Evolutionary conservation across 2,888 invertebrate species (phyloP).

Genomic region (Subacronicta megacephala): DNA sequence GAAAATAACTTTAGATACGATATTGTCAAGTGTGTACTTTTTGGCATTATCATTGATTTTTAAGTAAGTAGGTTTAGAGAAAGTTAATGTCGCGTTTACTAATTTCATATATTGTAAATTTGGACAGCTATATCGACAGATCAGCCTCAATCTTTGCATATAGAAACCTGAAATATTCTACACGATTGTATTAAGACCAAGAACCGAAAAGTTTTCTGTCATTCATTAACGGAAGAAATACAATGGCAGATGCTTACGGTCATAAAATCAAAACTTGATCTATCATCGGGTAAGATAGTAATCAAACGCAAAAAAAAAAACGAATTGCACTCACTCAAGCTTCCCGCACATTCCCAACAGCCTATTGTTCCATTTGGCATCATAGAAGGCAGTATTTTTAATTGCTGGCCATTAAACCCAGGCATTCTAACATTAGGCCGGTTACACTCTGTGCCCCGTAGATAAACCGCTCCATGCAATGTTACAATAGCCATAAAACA

Average conservation of each 20-base stretch:
- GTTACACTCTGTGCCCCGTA: slow-evolving; percentile 13
- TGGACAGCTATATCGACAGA: too few relatives aligned
- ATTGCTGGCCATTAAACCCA: slow-evolving; percentile 26
- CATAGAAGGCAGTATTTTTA: slow-evolving; percentile 28
- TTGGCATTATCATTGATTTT: too few relatives aligned
- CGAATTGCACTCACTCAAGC: too few relatives aligned
- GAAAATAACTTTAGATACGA: too few relatives aligned
- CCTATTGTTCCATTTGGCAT: slow-evolving; percentile 26
- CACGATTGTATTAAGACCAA: neutral
- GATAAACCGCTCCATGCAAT: neutral
- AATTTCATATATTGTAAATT: too few relatives aligned
- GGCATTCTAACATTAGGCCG: slow-evolving; percentile 5
- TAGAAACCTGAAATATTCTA: too few relatives aligned
- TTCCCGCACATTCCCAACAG: slow-evolving; percentile 13
- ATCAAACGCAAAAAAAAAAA: too few relatives aligned
- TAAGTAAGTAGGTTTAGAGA: too few relatives aligned
- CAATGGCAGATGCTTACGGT: neutral
- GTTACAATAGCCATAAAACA: neutral
- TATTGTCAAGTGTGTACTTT: too few relatives aligned
- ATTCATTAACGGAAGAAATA: neutral
- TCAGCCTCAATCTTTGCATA: too few relatives aligned
- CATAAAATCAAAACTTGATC: neutral
- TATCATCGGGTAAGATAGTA: too few relatives aligned
- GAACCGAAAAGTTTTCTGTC: neutral
- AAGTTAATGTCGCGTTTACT: too few relatives aligned